Evolutionary conservation across 1,140 invertebrate genomes (phyloP).

Genomic region (Bombyx mori): ASM3026992v2 NC_085126.1:12490501-12491000

Average conservation of each 20-base stretch:
- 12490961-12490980: too few relatives aligned
- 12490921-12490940: slow-evolving; percentile 24
- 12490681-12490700: slow-evolving; percentile 77
- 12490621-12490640: slow-evolving; percentile 79
- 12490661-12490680: slow-evolving; percentile 77
- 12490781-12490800: slow-evolving; percentile 22
- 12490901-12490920: slow-evolving; percentile 76
- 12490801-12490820: slow-evolving; percentile 33
- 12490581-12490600: slow-evolving; percentile 27
- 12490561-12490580: too few relatives aligned
- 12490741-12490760: neutral
- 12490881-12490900: slow-evolving; percentile 55
- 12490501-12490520: too few relatives aligned
- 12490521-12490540: too few relatives aligned
- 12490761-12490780: neutral
- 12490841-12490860: slow-evolving; percentile 73
- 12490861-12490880: slow-evolving; percentile 76
- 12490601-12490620: slow-evolving; percentile 47
- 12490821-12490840: slow-evolving; percentile 51
- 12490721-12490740: neutral
- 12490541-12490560: too few relatives aligned
- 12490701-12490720: slow-evolving; percentile 3
- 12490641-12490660: slow-evolving; percentile 74
- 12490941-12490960: too few relatives aligned
- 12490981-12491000: too few relatives aligned